Percentiles rank a stretch among this genome's conserved stretches.
These are phyloP conservation scores for Plectropomus leopardus DNA, from an alignment of 2,113 vertebrate genomes.

Conservation along the genomic window DNA sequence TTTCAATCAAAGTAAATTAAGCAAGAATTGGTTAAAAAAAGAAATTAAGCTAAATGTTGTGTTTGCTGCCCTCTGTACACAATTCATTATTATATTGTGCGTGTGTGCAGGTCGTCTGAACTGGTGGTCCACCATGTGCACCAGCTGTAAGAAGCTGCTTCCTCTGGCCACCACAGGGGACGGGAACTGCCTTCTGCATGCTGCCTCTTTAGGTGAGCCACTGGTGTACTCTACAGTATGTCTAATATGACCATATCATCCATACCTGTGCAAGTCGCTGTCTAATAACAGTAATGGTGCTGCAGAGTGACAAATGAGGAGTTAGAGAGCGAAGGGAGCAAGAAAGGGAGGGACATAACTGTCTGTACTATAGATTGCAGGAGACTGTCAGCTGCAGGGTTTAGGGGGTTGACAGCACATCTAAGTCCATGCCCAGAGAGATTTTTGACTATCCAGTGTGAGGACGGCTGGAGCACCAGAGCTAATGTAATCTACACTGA, in stretches of 20 bases:
- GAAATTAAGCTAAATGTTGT: not conserved
- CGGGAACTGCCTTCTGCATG: constrained; percentile 98
- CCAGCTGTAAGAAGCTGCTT: constrained; percentile 96
- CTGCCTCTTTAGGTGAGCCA: constrained; percentile 94
- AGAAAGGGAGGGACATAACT: constrained; percentile 20
- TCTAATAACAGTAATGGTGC: not conserved
- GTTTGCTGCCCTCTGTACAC: not conserved
- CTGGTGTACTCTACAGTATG: not conserved
- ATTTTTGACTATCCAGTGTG: constrained; percentile 33
- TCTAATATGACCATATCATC: not conserved
- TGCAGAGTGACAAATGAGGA: not conserved
- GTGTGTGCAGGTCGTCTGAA: constrained; percentile 92
- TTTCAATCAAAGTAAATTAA: constrained; percentile 1
- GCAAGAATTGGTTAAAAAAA: not conserved
- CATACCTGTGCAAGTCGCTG: not conserved
- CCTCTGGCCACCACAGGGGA: constrained; percentile 98
- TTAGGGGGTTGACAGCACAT: constrained; percentile 5
- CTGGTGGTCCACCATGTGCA: constrained; percentile 97
- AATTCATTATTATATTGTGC: not conserved
- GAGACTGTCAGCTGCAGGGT: constrained; percentile 27
- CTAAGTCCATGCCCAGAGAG: constrained; percentile 38
- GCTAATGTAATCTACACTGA: constrained; percentile 58
- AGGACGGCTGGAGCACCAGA: constrained; percentile 32
- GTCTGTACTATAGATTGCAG: constrained; percentile 46
- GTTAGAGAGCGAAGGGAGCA: not conserved